A percentile compares a stretch with the other conserved stretches of the same genome.
Evolutionary conservation across 2,888 invertebrate species (phyloP).

Genomic region (Polylopha cassiicola): DNA sequence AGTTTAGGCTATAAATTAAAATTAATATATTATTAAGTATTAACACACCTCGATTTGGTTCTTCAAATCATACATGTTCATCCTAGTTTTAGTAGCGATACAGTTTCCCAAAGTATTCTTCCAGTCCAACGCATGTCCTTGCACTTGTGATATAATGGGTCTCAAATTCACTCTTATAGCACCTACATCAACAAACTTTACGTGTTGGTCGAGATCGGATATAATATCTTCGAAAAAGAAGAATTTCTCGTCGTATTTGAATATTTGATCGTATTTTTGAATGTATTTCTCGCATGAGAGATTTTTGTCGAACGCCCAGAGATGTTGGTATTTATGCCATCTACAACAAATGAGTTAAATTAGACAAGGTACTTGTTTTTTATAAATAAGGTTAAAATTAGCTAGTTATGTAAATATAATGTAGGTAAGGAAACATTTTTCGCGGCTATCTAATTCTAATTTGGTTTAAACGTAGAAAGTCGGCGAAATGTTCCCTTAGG

Average conservation of each 20-base stretch:
- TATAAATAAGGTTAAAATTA: background rate
- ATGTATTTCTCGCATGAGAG: conserved; percentile 87
- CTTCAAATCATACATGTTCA: conserved; percentile 82
- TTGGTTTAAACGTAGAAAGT: too few species aligned
- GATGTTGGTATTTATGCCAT: conserved; percentile 84
- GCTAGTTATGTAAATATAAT: too few species aligned
- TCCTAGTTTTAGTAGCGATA: conserved; percentile 80
- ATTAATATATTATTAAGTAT: background rate
- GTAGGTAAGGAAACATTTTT: too few species aligned
- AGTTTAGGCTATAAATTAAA: too few species aligned
- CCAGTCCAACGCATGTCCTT: conserved; percentile 88
- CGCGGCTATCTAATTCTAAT: too few species aligned
- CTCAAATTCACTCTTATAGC: conserved; percentile 84
- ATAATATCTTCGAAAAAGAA: conserved; percentile 88
- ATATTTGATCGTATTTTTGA: conserved; percentile 70
- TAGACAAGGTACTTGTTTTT: too few species aligned
- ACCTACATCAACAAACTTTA: conserved; percentile 80
- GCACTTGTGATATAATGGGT: conserved; percentile 80
- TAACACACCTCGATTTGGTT: conserved; percentile 81
- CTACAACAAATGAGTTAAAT: conserved; percentile 50
- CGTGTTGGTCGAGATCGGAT: conserved; percentile 78
- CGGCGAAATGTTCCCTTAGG: too few species aligned
- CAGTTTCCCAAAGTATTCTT: conserved; percentile 83
- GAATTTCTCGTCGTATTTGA: conserved; percentile 88
- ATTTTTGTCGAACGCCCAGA: conserved; percentile 87